Conservation (phyloP, 2,888 invertebrate genomes). For the Agrochola litura region DNA sequence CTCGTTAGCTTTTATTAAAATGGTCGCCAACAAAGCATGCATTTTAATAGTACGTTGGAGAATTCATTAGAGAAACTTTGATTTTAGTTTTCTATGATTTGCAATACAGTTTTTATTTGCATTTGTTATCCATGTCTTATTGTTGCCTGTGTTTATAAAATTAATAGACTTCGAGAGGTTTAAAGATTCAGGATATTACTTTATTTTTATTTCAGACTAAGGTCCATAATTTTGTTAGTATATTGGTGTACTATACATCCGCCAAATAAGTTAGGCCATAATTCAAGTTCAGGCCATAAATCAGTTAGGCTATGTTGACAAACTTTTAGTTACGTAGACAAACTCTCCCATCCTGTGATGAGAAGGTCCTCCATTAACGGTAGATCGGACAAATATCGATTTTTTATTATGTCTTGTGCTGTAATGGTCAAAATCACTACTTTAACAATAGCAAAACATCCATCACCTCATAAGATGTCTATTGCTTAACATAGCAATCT, state of each 20-base stretch:
- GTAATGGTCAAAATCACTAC: not conserved
- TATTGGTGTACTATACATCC: not conserved
- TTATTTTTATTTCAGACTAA: too few relatives aligned
- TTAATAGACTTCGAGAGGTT: not conserved
- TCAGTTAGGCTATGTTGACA: not conserved
- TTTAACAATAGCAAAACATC: not conserved
- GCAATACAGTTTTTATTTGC: not conserved
- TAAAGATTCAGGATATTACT: not conserved
- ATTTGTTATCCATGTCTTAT: not conserved
- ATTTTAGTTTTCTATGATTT: not conserved
- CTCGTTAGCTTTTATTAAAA: slow-evolving; percentile 37
- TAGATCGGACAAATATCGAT: too few relatives aligned
- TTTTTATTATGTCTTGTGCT: not conserved
- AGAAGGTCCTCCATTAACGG: not conserved
- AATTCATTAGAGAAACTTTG: slow-evolving; percentile 1
- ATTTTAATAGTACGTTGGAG: slow-evolving; percentile 33
- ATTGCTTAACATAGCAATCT: not conserved
- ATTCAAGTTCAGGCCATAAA: too few relatives aligned
- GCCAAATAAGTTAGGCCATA: not conserved
- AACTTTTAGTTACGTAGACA: not conserved
- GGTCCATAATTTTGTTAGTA: too few relatives aligned
- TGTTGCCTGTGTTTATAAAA: not conserved
- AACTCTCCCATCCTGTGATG: not conserved
- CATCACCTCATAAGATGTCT: not conserved
- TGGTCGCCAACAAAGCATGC: slow-evolving; percentile 4